A percentile compares a stretch with the other conserved stretches of the same genome.
These are phyloP conservation scores for Cinclus cinclus DNA, from an alignment of 2,113 vertebrate genomes.

Conservation along the genomic window DNA sequence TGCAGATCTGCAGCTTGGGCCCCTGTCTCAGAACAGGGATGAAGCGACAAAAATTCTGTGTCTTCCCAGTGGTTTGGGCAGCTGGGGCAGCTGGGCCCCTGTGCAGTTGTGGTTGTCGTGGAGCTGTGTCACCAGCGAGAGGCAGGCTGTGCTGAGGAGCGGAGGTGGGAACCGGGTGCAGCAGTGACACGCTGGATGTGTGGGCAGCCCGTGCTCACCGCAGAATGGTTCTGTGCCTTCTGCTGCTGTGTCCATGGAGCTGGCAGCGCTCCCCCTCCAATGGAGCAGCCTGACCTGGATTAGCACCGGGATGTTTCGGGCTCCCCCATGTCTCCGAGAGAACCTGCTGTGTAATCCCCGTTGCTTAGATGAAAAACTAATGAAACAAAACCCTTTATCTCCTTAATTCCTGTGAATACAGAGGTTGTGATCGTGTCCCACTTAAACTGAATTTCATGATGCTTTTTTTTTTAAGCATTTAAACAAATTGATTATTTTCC, in stretches of 20 bases:
- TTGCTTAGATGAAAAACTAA: slow-evolving; percentile 54
- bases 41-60: rapidly evolving
- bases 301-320: neutral
- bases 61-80: neutral
- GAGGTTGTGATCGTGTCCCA: neutral
- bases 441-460: neutral
- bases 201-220: neutral
- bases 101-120: too few species aligned
- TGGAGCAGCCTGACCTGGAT: slow-evolving; percentile 20
- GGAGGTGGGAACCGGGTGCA: neutral
- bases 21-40: neutral
- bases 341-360: slow-evolving; percentile 61
- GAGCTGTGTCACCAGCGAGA: neutral
- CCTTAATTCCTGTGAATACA: slow-evolving; percentile 28
- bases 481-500: slow-evolving; percentile 10
- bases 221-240: neutral
- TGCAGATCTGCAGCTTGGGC: neutral
- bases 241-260: rapidly evolving
- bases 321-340: neutral
- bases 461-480: neutral
- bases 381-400: slow-evolving; percentile 55
- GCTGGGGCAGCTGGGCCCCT: neutral
- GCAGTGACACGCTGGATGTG: neutral
- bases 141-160: neutral
- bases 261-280: neutral